Evolutionary conservation across 2,113 vertebrate genomes (phyloP).

Genomic region (Chloropsis cyanopogon): DNA sequence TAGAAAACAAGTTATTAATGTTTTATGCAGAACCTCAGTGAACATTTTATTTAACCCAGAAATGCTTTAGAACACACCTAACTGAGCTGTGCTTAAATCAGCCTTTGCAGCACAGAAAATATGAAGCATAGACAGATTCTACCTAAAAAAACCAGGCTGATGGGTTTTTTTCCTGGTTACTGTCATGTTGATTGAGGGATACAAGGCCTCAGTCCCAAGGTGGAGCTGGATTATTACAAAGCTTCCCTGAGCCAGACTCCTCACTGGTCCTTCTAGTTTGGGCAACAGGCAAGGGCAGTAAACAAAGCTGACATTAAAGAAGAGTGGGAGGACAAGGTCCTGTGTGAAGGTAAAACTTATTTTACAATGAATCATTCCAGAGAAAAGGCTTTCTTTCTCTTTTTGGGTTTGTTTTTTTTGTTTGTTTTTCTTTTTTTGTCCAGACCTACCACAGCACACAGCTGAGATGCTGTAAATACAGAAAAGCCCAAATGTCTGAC

Average conservation of each 20-base stretch:
- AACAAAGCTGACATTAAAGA: background rate
- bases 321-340: background rate
- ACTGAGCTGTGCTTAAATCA: background rate
- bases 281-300: background rate
- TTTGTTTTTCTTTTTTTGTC: background rate
- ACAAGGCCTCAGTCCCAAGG: background rate
- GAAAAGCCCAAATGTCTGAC: background rate
- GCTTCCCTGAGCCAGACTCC: background rate
- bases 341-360: background rate
- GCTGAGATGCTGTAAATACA: background rate
- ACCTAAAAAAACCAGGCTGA: background rate
- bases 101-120: background rate
- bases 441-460: background rate
- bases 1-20: background rate
- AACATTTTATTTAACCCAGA: background rate
- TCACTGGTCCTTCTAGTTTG: conserved; percentile 21
- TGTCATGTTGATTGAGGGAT: background rate
- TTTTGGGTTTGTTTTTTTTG: too few relatives aligned
- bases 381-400: background rate
- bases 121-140: background rate
- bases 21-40: background rate
- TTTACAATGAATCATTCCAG: conserved; percentile 21
- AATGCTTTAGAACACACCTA: background rate
- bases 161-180: background rate
- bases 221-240: background rate